Base-by-base conservation (phyloP, 2,888 invertebrate species). In the Cheilosia vulpina region DNA sequence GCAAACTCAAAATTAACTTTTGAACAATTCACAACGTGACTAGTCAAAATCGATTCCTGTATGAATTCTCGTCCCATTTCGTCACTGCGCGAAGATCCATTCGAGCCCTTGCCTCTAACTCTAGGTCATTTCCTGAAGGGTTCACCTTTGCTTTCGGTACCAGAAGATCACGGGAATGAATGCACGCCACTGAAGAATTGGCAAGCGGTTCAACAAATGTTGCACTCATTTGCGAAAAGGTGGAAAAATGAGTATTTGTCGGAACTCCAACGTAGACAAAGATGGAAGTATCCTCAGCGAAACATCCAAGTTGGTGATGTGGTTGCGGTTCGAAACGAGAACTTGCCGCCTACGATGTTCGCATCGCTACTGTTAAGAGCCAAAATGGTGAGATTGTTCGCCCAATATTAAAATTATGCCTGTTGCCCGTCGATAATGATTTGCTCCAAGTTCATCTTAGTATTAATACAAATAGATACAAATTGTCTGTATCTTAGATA, bases 201-300 rank as follows among this genome's bases (percentile, higher is more conserved):
- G 57, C 47, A 58, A n/a, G 34, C 15, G 31, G 31, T 58, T 2
- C 58, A 71, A 50, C 58, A 50, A 9, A 58, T 71, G 7, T 50
- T 62, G 9, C 52, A 38, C 1, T 72, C 60, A 3, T 53, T 72
- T 24, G 41, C 52, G 1, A 62, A 43, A 6, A 38, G 71, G 52
- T 72, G 50, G 71, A 60, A 62, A 15, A 52, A 72, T 4, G 41
- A 62, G 52, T n/a, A n/a, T n/a, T n/a, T n/a, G n/a, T n/a, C n/a
- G n/a, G n/a, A n/a, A n/a, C n/a, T n/a, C n/a, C n/a, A n/a, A n/a
- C n/a, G n/a, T n/a, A n/a, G n/a, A n/a, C n/a, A n/a, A n/a, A n/a
- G n/a, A n/a, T n/a, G n/a, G 38, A 71, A 71, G 21, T 45, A n/a
- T 13, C 47, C 69, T 6, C 34, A 71, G 9, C 4, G 21, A n/a